Base-by-base conservation (phyloP, 2,888 invertebrate species). In the Rhamphomyia laevipes region DNA sequence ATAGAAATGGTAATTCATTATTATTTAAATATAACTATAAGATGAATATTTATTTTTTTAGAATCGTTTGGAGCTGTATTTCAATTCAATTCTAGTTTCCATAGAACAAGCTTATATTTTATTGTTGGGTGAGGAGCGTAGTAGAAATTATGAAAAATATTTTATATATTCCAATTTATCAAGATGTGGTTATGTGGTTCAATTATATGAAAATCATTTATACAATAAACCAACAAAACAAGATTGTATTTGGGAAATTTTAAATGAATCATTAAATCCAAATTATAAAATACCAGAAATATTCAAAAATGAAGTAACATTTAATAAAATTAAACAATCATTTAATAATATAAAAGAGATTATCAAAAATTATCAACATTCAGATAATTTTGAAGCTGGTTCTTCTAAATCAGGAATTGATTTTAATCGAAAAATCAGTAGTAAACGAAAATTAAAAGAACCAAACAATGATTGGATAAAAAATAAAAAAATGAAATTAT, bases 61-160 rank as follows among this genome's bases (percentile, higher is more conserved):
- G 69, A 65, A 66, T 35, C 68, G 66, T 2, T 57, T 67, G 3
- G 68, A 65, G 45, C 53, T 67, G 16, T 62, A 61, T 49, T 65
- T 61, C 46, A 52, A 58, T 50, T 57, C 58, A 2, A 55, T 57
- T 27, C 51, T 58, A 3, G 55, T 67, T 1, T 67, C 69, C 1
- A 51, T 68, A 3, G 69, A 69, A 43, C 69, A 69, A 47, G 65
- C 64, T 1, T 69, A 69, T 46, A 40, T 60, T 1, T 46, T 69
- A 11, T 50, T 69, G 4, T 56, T 69, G 1, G 68, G 64, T 0
- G 63, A 65, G 47, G 47, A 54, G 10, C 45, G 57, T 7, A 61
- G 58, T 16, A 47, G 53, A 0, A 63, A 62, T 42, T 67, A 58
- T 45, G 56, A 60, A 10, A 59, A 61, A 44, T 69, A 69, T 51